Evolutionary conservation across 2,113 vertebrate genomes (phyloP), one percentile per base, ranked within the genome.

Genomic region (Protobothrops flavoviridis): DNA sequence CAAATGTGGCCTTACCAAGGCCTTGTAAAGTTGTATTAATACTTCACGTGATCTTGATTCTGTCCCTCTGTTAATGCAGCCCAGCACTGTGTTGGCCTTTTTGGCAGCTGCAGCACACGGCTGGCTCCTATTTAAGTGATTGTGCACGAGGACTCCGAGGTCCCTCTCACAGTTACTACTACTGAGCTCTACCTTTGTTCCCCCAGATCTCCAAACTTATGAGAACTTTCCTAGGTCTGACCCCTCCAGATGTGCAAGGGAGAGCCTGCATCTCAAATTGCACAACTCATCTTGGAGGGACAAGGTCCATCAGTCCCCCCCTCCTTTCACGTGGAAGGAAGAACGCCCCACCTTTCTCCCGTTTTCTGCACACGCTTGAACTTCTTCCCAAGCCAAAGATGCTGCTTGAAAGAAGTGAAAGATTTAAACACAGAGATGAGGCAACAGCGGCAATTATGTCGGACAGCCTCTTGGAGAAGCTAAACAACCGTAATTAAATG

Each of bases 361-460:
- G 21, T 17, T 8, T 81, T 61, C 87, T 20, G 8, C 1, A 0
- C 0, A 0, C 74, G 53, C n/a, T 85, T 93, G 93, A 92, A 92
- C 1, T 69, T 85, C 90, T 0, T 0, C 89, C 93, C 15, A 74
- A 90, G 90, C 17, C 0, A 21, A 50, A 93, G 39, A 91, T 55
- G 94, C 92, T 85, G 11, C 29, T 23, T 85, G 17, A 91, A 95
- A 93, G 53, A 9, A 96, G 94, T 93, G 74, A 89, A n/a, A 94
- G 94, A 90, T 95, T 95, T 93, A 94, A 88, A 93, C 55, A 23
- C 13, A n/a, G 39, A 86, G 50, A 39, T 11, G 5, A n/a, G 5
- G 2, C 39, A 59, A 74, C 53, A 59, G 5, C 20, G 74, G 93
- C 53, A 91, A 97, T 96, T 94, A 96, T 92, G 45, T 2, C 1